Evolutionary conservation across 1,140 invertebrate species (phyloP).

Genomic region (Kradibia gibbosae): DNA sequence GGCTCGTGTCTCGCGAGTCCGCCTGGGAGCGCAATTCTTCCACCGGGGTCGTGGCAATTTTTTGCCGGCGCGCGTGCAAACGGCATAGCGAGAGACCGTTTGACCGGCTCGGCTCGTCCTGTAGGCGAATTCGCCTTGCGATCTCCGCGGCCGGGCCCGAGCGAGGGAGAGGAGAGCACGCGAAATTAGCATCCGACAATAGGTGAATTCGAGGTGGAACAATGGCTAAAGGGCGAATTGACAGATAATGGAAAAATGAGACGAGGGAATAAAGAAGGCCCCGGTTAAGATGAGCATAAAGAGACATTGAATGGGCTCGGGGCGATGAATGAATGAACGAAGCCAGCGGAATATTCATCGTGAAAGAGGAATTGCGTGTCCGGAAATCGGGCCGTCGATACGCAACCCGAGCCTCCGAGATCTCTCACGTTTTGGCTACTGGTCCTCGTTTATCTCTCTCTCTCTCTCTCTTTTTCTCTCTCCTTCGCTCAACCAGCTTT

Average conservation of each 20-base stretch:
- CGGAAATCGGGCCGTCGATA: slow-evolving; percentile 47
- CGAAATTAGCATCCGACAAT: slow-evolving; percentile 18
- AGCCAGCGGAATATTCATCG: neutral
- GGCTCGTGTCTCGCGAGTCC: too few relatives aligned
- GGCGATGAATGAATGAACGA: slow-evolving; percentile 7
- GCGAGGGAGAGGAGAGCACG: neutral
- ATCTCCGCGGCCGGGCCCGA: neutral
- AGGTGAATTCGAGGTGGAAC: neutral
- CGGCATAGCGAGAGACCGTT: too few relatives aligned
- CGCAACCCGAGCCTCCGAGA: neutral
- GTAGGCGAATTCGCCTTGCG: neutral
- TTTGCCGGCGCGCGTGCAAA: too few relatives aligned
- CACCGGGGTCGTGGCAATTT: too few relatives aligned
- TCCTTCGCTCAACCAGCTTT: slow-evolving; percentile 17
- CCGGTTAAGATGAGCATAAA: neutral
- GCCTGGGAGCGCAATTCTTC: too few relatives aligned
- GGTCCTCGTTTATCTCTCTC: neutral
- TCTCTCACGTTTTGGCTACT: neutral
- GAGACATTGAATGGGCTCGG: neutral
- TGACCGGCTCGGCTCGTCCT: neutral
- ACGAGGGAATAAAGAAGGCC: slow-evolving; percentile 4
- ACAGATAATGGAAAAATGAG: slow-evolving; percentile 27
- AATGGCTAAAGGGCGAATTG: neutral
- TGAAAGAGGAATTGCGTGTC: slow-evolving; percentile 49
- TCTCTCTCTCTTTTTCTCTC: neutral